Base-by-base conservation (phyloP, 2,113 vertebrate genomes). In the Lophochroa leadbeateri region DNA sequence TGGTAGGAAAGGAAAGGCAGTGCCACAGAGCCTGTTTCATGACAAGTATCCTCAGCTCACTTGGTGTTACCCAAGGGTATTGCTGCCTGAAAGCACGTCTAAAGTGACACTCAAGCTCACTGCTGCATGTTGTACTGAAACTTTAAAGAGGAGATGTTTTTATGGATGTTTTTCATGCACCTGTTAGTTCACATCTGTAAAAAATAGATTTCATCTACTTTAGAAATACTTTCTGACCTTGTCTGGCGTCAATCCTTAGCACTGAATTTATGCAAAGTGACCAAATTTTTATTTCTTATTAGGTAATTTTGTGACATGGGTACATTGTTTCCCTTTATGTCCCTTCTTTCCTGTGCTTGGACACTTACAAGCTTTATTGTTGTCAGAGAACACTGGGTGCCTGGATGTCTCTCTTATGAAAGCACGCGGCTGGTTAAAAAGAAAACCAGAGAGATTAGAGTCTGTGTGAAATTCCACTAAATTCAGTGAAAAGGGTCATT, bases 11-110 rank as follows among this genome's bases (percentile, higher is more conserved):
- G 88, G 77, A 63, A 64, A 78, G 35, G 77, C 57, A 23, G 24
- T 65, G 55, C 78, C 68, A 52, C 0, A 11, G 57, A 72, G n/a
- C 71, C 61, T 81, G 75, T 47, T 86, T 80, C 60, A 69, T 52
- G 76, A 55, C 74, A 80, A 41, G 74, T 92, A 57, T 96, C 88
- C 91, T 92, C 79, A 84, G 76, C 81, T 95, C 79, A 72, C 53
- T 88, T 50, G 60, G 58, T 72, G 43, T 94, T 94, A 77, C 89
- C 91, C 94, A 87, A 79, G 92, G 80, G 46, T 35, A 21, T 80
- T 95, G 63, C 90, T 92, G 91, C 80, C 81, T 94, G 80, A 85
- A 88, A 93, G 82, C 94, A 63, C 43, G 7, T 87, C 83, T 77
- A 11, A 88, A 92, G 57, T 6, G 78, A 33, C 74, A 79, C 71